Base-by-base conservation (phyloP, 2,113 vertebrate species). In the Rhodinocichla rosea region DNA sequence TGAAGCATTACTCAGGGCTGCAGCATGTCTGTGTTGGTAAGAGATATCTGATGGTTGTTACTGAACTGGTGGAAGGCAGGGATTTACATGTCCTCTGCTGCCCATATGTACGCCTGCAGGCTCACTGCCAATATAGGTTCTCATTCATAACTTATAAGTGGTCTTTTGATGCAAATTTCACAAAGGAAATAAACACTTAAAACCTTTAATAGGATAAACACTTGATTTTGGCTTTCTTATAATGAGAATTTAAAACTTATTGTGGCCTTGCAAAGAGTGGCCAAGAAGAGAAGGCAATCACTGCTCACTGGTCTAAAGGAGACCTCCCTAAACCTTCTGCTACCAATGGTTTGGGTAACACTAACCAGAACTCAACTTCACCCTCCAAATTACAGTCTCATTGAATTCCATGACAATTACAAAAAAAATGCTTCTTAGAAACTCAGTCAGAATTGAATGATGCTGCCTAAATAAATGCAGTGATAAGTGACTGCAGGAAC, bases 91-190 rank as follows among this genome's bases (percentile, higher is more conserved):
- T 49, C 19, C 67, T 68, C 3, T 35, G 15, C 40, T 87, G 74
- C 30, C 20, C 49, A 20, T 8, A 26, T 0, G 1, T 10, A n/a
- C 0, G 3, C 39, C 57, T 68, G 39, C 17, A 76, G 30, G 18
- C 33, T 65, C 1, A 0, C 24, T 62, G 24, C 32, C 26, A 55
- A 45, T 4, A 28, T 0, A 68, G 40, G 11, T 24, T 73, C 73
- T 49, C 4, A 11, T 49, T 83, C 62, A 11, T 33, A 16, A 76
- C 16, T 55, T 75, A 0, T 2, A 57, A 57, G 7, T 6, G 30
- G 20, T 44, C 21, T 83, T 73, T 24, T 32, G 16, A 65, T 22
- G 9, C 8, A 60, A 73, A 83, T 73, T 76, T 73, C 40, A 76
- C 23, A 59, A 59, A 71, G n/a, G 17, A 80, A 80, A 70, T 18